phyloP scores from a whole-genome alignment of 2,797 vertebrate genomes.

The Pampus argenteus region DNA sequence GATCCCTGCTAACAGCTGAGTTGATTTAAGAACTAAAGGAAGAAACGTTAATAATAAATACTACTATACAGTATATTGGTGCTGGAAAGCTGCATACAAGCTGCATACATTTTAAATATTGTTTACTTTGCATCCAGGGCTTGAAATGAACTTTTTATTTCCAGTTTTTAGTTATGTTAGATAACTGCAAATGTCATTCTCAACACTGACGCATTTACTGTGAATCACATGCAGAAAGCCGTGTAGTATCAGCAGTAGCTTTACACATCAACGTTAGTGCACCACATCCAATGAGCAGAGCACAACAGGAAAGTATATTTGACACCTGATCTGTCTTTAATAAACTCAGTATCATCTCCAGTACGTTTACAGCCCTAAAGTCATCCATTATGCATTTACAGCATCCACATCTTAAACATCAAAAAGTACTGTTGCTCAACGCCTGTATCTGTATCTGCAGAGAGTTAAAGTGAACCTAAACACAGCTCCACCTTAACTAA shows the following conservation, averaged over 20 bases:
- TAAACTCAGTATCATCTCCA: not conserved
- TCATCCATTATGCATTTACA: not conserved
- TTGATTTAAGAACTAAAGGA: constrained; percentile 3
- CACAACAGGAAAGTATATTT: too few relatives aligned
- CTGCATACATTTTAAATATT: not conserved
- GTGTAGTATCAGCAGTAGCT: too few relatives aligned
- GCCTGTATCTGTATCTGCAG: not conserved
- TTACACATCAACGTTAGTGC: too few relatives aligned
- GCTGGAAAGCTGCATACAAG: not conserved
- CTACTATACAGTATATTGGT: too few relatives aligned
- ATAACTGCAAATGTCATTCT: too few relatives aligned
- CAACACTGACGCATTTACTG: too few relatives aligned
- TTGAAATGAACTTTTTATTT: too few relatives aligned
- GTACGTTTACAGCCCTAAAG: not conserved
- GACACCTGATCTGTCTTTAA: not conserved
- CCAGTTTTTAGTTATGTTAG: too few relatives aligned
- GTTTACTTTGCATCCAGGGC: too few relatives aligned
- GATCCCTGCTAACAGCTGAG: constrained; percentile 11
- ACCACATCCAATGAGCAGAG: too few relatives aligned
- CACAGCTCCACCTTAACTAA: constrained; percentile 29
- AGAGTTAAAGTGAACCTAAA: constrained; percentile 22
- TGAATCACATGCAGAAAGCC: too few relatives aligned
- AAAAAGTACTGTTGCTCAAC: not conserved
- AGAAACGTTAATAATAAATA: constrained; percentile 4
- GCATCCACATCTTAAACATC: not conserved